Conservation (phyloP, 2,797 vertebrate genomes). For the Tiaroga cobitis region DNA sequence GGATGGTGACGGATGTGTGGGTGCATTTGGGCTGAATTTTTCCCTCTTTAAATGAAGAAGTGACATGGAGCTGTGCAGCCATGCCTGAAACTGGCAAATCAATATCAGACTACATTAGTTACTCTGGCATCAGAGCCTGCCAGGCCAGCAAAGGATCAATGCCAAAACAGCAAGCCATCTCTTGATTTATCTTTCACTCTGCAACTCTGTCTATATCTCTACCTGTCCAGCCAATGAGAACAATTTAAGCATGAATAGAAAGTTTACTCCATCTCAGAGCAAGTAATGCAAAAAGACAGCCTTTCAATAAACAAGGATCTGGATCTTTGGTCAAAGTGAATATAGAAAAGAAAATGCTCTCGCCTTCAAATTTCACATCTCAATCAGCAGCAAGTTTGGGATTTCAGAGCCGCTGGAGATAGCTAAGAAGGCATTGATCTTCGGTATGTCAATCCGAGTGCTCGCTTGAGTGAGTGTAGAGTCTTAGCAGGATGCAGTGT, state of each 20-base stretch:
- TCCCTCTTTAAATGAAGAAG: slow-evolving; percentile 65
- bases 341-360: neutral
- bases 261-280: neutral
- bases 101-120: slow-evolving; percentile 75
- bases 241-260: slow-evolving; percentile 20
- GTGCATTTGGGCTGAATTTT: slow-evolving; percentile 58
- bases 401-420: slow-evolving; percentile 10
- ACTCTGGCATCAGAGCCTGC: slow-evolving; percentile 69
- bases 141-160: slow-evolving; percentile 70
- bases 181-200: slow-evolving; percentile 56
- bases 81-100: slow-evolving; percentile 70
- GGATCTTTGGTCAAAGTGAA: neutral
- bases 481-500: slow-evolving; percentile 12
- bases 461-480: neutral
- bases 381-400: slow-evolving; percentile 1
- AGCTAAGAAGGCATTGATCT: slow-evolving; percentile 32
- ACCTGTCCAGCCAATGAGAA: slow-evolving; percentile 29
- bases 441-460: neutral
- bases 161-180: slow-evolving; percentile 65
- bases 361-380: slow-evolving; percentile 13
- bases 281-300: slow-evolving; percentile 34
- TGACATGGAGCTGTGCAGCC: slow-evolving; percentile 60
- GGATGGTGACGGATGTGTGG: slow-evolving; percentile 11
- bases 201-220: slow-evolving; percentile 51
- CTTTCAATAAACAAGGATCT: slow-evolving; percentile 11